These are phyloP conservation scores for Apteryx mantelli DNA, from an alignment of 2,113 vertebrate species.

Conservation along the genomic window DNA sequence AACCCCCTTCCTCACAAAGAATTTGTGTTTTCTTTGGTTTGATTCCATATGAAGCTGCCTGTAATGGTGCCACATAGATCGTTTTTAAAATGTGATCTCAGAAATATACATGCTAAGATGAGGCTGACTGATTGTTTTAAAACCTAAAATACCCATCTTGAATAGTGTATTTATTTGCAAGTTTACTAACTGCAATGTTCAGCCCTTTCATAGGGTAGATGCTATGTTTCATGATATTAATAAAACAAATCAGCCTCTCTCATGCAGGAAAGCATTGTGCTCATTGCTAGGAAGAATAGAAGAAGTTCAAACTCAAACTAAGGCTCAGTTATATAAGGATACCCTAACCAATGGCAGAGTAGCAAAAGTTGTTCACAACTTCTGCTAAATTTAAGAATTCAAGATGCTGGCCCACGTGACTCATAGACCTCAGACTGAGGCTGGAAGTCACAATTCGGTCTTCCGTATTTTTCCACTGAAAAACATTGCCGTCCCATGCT, in stretches of 20 bases:
- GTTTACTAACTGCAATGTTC: not conserved
- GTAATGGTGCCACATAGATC: not conserved
- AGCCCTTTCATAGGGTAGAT: not conserved
- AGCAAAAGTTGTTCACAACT: not conserved
- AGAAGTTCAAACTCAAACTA: not conserved
- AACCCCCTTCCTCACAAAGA: not conserved
- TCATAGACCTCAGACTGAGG: not conserved
- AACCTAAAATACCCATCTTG: not conserved
- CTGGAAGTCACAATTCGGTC: not conserved
- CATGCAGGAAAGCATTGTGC: not conserved
- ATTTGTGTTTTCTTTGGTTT: not conserved
- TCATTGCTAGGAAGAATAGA: not conserved
- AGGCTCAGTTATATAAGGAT: not conserved
- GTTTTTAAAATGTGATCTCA: not conserved
- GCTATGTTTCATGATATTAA: not conserved
- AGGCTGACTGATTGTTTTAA: not conserved
- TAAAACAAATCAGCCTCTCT: not conserved
- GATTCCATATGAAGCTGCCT: not conserved
- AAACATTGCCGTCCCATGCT: not conserved
- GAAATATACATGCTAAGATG: not conserved
- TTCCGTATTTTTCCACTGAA: rapidly evolving
- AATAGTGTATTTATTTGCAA: not conserved
- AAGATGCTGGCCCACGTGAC: rapidly evolving
- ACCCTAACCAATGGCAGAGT: not conserved
- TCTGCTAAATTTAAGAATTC: not conserved